Percentiles rank a stretch among this genome's conserved stretches.
Conservation (phyloP, 2,797 vertebrate species). For the Eulemur coronatus region DNA sequence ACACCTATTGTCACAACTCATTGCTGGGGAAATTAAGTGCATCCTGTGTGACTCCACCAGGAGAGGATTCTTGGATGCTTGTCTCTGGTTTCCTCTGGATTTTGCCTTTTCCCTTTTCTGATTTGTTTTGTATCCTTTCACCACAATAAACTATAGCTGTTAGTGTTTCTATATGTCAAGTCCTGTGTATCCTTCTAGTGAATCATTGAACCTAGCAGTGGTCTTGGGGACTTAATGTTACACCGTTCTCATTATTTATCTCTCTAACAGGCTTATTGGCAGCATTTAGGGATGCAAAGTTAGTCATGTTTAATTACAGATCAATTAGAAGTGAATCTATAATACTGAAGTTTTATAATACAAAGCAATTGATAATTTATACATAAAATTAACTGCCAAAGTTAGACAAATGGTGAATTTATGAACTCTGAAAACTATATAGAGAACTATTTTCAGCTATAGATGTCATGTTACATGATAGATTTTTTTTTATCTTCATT, state of each 20-base stretch:
- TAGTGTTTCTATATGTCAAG: neutral
- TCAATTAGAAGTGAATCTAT: neutral
- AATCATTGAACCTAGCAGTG: neutral
- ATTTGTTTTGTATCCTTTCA: neutral
- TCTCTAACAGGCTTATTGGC: neutral
- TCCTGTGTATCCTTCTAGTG: neutral
- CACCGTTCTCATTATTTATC: neutral
- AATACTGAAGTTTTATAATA: neutral
- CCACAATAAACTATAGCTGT: neutral
- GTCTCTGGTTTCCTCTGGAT: neutral
- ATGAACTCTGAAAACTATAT: neutral
- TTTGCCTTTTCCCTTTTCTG: neutral
- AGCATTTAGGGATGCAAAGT: neutral
- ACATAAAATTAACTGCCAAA: neutral
- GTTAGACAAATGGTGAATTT: neutral
- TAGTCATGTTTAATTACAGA: neutral
- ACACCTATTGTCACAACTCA: neutral
- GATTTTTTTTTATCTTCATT: neutral
- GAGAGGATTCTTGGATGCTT: neutral
- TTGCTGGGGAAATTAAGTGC: neutral
- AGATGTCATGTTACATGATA: neutral
- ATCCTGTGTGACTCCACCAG: neutral
- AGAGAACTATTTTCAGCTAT: neutral
- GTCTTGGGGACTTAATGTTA: neutral
- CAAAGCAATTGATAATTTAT: neutral